Conservation (phyloP, 2,113 vertebrate species). For the Xerus inauris region DNA sequence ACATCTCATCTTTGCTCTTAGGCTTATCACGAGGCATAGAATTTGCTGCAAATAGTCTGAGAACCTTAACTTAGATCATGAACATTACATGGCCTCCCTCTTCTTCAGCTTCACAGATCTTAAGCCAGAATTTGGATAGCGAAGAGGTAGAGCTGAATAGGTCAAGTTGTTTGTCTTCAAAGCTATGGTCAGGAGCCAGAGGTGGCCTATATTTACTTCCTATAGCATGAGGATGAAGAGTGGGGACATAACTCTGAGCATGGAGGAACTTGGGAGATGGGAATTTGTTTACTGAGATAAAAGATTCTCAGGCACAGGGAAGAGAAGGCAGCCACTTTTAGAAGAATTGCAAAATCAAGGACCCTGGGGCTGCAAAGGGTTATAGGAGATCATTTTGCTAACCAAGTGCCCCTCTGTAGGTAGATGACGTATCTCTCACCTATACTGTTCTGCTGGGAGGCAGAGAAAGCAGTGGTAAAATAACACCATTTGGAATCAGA, state of each 20-base stretch:
- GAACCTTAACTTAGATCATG: not conserved
- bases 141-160: not conserved
- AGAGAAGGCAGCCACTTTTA: not conserved
- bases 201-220: not conserved
- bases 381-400: not conserved
- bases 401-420: not conserved
- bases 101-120: not conserved
- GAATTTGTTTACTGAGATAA: not conserved
- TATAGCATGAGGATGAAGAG: not conserved
- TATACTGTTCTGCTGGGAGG: not conserved
- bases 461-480: not conserved
- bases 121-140: not conserved
- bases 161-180: not conserved
- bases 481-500: not conserved
- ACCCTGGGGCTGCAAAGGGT: not conserved
- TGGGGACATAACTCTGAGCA: not conserved
- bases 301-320: not conserved
- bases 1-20: not conserved
- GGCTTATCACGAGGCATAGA: not conserved
- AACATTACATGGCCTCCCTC: not conserved
- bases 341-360: not conserved
- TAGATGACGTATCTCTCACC: not conserved
- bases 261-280: not conserved
- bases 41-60: not conserved
- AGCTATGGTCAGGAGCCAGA: not conserved